These are phyloP conservation scores for Drosophila maculinotata DNA, from an alignment of 2,888 invertebrate genomes.

Conservation along the genomic window DNA sequence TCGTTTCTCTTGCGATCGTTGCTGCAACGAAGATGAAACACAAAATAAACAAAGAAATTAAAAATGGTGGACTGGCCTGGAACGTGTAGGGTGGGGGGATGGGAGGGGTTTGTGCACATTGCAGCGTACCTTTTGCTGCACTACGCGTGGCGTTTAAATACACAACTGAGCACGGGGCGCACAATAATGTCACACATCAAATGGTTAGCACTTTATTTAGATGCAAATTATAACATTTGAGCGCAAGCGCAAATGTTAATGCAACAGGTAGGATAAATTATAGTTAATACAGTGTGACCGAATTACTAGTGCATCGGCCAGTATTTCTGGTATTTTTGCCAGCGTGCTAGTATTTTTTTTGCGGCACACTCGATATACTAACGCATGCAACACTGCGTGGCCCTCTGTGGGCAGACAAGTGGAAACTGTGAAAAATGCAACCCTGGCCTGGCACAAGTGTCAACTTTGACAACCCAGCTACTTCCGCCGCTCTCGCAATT, in stretches of 20 bases:
- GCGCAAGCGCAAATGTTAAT: slow-evolving; percentile 69
- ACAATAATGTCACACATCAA: slow-evolving; percentile 17
- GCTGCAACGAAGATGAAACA: slow-evolving; percentile 78
- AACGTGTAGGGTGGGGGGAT: no score
- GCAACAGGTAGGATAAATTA: slow-evolving; percentile 57
- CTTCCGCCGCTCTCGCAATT: slow-evolving; percentile 82
- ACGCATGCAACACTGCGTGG: slow-evolving; percentile 31
- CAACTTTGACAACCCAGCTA: slow-evolving; percentile 59
- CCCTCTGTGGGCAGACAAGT: slow-evolving; percentile 22
- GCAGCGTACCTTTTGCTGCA: slow-evolving; percentile 32
- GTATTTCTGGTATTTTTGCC: slow-evolving; percentile 10
- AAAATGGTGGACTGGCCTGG: slow-evolving; percentile 76
- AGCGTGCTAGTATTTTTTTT: background rate
- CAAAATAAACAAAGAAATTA: slow-evolving; percentile 83
- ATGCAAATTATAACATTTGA: slow-evolving; percentile 57
- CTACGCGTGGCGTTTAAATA: slow-evolving; percentile 3
- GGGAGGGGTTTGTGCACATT: slow-evolving; percentile 45
- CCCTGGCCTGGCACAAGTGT: slow-evolving; percentile 54
- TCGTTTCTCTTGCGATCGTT: slow-evolving; percentile 41
- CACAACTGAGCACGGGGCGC: slow-evolving; percentile 1
- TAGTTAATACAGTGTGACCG: slow-evolving; percentile 43
- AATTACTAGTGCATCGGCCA: slow-evolving; percentile 18
- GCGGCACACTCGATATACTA: background rate
- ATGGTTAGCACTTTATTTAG: slow-evolving; percentile 44
- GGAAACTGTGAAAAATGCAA: slow-evolving; percentile 41